Conservation (phyloP, 2,888 invertebrate species). For the Drosophila neonasuta region DNA sequence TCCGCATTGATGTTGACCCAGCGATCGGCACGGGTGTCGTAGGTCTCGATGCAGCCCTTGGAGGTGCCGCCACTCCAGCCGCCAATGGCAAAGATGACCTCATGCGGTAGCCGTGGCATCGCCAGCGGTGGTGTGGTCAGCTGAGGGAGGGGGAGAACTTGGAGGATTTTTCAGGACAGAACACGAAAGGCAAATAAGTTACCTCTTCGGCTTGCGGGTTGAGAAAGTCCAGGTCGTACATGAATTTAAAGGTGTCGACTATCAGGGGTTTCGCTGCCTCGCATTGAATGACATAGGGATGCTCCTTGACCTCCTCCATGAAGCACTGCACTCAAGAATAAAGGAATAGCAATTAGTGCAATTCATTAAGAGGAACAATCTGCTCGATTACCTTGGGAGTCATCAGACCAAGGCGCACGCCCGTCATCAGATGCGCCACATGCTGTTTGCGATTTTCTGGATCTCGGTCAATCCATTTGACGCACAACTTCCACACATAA, state of each 20-base stretch:
- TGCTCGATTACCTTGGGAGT: conserved; percentile 86
- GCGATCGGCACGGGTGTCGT: conserved; percentile 93
- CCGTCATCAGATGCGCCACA: conserved; percentile 90
- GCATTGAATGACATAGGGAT: conserved; percentile 91
- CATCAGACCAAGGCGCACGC: conserved; percentile 91
- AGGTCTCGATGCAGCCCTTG: conserved; percentile 89
- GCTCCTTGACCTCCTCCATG: conserved; percentile 93
- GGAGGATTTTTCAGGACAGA: too few relatives aligned
- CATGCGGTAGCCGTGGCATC: conserved; percentile 92
- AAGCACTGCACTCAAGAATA: conserved; percentile 86
- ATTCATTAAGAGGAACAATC: too few relatives aligned
- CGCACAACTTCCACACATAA: conserved; percentile 91
- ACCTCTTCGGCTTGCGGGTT: conserved; percentile 90
- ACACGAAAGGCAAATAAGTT: neutral
- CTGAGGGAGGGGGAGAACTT: conserved; percentile 48
- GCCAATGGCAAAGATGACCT: conserved; percentile 92
- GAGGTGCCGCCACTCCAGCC: conserved; percentile 87
- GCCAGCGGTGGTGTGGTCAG: conserved; percentile 92
- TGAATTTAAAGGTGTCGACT: conserved; percentile 94
- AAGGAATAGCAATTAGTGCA: neutral
- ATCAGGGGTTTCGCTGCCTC: conserved; percentile 93
- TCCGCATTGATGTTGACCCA: conserved; percentile 89
- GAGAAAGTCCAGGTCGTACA: conserved; percentile 96
- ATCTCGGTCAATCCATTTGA: conserved; percentile 93
- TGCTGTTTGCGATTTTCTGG: conserved; percentile 88